A percentile compares a stretch with the other conserved stretches of the same genome.
These are phyloP conservation scores for Phalacrocorax brasilianus DNA, from an alignment of 2,113 vertebrate genomes.

Conservation along the genomic window DNA sequence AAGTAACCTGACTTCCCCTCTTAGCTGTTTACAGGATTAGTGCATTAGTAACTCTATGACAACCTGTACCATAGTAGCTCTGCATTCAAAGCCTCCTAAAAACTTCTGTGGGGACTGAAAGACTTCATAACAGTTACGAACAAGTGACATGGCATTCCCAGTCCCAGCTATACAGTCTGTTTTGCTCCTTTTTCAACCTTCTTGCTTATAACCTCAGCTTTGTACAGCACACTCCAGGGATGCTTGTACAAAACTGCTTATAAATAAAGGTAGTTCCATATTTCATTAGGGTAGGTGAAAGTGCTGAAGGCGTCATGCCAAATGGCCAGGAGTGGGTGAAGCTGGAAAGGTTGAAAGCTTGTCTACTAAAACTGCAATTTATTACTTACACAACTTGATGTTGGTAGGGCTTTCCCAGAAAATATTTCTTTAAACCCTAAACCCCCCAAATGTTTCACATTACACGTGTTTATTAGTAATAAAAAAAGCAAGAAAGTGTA, in stretches of 20 bases:
- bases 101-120: not conserved
- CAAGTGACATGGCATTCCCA: not conserved
- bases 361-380: not conserved
- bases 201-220: not conserved
- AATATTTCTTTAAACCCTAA: conserved; percentile 10
- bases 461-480: not conserved
- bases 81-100: not conserved
- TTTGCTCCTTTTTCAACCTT: not conserved
- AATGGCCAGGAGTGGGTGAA: not conserved
- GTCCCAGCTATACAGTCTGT: not conserved
- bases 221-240: not conserved
- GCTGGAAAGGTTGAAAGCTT: not conserved
- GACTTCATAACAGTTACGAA: not conserved
- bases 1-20: not conserved
- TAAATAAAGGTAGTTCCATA: not conserved
- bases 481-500: not conserved
- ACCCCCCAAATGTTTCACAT: not conserved
- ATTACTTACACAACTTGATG: not conserved
- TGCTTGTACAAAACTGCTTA: not conserved
- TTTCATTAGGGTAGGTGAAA: not conserved
- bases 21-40: not conserved
- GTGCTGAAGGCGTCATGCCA: not conserved
- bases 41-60: not conserved
- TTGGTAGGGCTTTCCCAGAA: not conserved
- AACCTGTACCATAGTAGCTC: not conserved